These are phyloP conservation scores for Pogonocichla stellata DNA, from an alignment of 2,113 vertebrate species.

Conservation along the genomic window DNA sequence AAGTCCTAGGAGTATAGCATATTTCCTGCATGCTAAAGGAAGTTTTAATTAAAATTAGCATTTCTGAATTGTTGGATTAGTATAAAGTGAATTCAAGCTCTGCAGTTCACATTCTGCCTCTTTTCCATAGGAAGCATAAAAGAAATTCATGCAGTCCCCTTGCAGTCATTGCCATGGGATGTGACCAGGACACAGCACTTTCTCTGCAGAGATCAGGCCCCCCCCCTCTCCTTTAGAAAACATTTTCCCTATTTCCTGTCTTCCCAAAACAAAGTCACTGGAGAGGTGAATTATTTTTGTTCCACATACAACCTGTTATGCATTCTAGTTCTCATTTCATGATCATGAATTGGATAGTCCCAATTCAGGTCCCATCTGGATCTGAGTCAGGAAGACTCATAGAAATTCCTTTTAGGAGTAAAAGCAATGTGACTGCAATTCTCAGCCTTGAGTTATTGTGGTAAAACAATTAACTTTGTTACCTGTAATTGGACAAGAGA, in stretches of 20 bases:
- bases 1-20: background rate
- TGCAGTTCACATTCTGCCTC: background rate
- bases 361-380: background rate
- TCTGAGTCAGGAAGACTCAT: background rate
- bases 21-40: conserved; percentile 50
- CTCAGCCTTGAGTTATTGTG: background rate
- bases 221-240: background rate
- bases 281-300: background rate
- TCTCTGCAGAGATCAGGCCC: background rate
- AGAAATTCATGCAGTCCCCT: background rate
- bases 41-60: conserved; percentile 52
- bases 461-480: background rate
- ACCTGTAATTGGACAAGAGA: background rate
- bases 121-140: background rate
- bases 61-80: conserved; percentile 8
- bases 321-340: background rate
- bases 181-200: background rate
- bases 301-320: rapidly evolving
- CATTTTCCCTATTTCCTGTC: background rate
- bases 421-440: background rate
- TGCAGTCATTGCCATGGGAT: background rate
- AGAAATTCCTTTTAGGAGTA: background rate
- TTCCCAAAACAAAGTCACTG: background rate
- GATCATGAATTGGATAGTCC: background rate
- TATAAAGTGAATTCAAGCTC: background rate